These are phyloP conservation scores for Chauna torquata DNA, from an alignment of 2,113 vertebrate genomes.

Conservation along the genomic window DNA sequence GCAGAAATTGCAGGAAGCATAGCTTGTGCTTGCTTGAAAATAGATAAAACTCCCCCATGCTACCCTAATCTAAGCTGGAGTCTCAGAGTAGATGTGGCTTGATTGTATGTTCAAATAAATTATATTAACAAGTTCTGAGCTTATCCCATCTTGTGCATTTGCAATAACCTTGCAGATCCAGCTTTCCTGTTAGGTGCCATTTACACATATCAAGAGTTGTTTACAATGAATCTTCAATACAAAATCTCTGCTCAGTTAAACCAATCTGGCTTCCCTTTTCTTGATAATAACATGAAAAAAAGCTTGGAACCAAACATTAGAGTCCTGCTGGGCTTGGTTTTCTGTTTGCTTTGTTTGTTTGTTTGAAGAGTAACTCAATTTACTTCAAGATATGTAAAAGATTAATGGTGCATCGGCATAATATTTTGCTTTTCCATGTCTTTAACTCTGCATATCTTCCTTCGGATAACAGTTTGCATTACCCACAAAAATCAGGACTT, in stretches of 20 bases:
- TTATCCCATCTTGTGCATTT: neutral
- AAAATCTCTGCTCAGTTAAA: neutral
- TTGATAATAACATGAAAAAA: neutral
- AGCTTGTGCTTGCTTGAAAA: neutral
- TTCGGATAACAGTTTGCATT: neutral
- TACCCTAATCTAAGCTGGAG: neutral
- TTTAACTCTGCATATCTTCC: neutral
- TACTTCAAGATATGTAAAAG: neutral
- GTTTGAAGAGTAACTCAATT: neutral
- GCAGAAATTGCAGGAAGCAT: neutral
- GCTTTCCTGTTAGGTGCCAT: neutral
- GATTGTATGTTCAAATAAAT: neutral
- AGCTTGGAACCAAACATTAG: neutral
- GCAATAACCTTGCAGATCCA: neutral
- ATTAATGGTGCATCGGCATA: neutral
- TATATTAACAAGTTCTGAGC: neutral
- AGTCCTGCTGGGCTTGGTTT: neutral
- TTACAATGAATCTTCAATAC: neutral
- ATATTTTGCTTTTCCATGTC: neutral
- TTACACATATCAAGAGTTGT: neutral
- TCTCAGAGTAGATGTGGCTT: neutral
- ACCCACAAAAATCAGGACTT: neutral
- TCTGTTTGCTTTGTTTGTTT: neutral
- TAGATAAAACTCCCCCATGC: neutral
- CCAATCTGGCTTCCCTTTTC: neutral